Percentiles rank a stretch among this genome's conserved stretches.
phyloP scores from a whole-genome alignment of 2,888 invertebrate species.

The Phlogophora meticulosa region DNA sequence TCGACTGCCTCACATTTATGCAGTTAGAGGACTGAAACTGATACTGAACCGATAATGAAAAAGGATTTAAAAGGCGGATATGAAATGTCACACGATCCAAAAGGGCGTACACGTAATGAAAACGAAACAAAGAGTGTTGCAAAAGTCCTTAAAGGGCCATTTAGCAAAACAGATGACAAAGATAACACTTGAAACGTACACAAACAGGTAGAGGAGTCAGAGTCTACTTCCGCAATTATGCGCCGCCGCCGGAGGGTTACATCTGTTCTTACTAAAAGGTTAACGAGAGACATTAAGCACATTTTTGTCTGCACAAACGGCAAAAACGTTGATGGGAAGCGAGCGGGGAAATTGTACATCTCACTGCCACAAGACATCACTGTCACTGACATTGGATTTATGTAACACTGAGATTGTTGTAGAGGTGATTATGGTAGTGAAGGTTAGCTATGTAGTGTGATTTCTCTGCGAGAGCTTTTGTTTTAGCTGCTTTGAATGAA shows the following conservation, averaged over 20 bases:
- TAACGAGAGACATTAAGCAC: constrained; percentile 80
- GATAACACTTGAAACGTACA: constrained; percentile 67
- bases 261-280: constrained; percentile 83
- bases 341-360: constrained; percentile 71
- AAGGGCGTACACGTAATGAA: constrained; percentile 60
- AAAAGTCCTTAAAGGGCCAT: constrained; percentile 65
- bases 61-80: constrained; percentile 41
- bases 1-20: constrained; percentile 8
- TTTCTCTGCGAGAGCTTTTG: constrained; percentile 35
- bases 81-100: constrained; percentile 40
- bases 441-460: constrained; percentile 26
- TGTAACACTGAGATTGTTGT: constrained; percentile 44
- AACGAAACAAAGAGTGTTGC: constrained; percentile 65
- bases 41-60: constrained; percentile 26
- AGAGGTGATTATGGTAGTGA: constrained; percentile 32
- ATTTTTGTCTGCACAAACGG: constrained; percentile 75
- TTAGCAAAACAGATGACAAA: constrained; percentile 70
- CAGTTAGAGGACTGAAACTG: constrained; percentile 10
- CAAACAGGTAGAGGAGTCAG: constrained; percentile 59
- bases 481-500: constrained; percentile 6
- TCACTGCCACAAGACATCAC: constrained; percentile 50
- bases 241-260: constrained; percentile 76
- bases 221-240: constrained; percentile 83
- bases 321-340: constrained; percentile 76
- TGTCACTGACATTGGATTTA: constrained; percentile 60